Base-by-base conservation (phyloP, 2,888 invertebrate genomes). In the Ophraella communa region DNA sequence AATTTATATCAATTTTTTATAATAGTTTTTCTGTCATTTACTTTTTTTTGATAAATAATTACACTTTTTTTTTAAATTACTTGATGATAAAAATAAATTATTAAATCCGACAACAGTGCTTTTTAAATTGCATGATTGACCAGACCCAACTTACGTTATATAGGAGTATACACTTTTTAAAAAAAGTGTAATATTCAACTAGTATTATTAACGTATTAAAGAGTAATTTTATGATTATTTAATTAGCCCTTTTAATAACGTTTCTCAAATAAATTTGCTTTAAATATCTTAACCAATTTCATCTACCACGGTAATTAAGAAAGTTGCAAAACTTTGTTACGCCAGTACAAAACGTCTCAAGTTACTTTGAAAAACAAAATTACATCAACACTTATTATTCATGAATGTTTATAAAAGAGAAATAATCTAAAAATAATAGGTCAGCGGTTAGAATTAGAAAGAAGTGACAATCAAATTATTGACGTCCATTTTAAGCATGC, bases 401-500 rank as follows among this genome's bases (percentile, higher is more conserved):
- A 18, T n/a, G 7, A 30, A 14, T 53, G 1, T 33, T 39, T 58
- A 35, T 20, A 45, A 24, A 49, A 23, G 47, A 24, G 21, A 59
- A 52, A 53, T 21, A 44, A 30, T 27, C 21, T 21, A 20, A 54
- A 64, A 65, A 59, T 66, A 68, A 65, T 71, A 68, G 66, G 67
- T 72, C 69, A 70, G 66, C 70, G 65, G 67, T 66, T 69, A 66
- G 68, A 72, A 59, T 66, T 69, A 66, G 68, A 72, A 59, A 65
- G 58, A 69, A 66, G 65, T 69, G 70, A 70, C 71, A 73, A 71
- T 73, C 70, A 69, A 66, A 72, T 72, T 73, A 72, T 72, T 67
- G 72, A 72, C 64, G 70, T 68, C 67, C 68, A 47, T 17, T 49
- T 44, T 67, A 68, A 69, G 72, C 72, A 66, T 65, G 69, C 66